These are phyloP conservation scores for Plemyria rubiginata DNA, from an alignment of 2,888 invertebrate species.

Conservation along the genomic window DNA sequence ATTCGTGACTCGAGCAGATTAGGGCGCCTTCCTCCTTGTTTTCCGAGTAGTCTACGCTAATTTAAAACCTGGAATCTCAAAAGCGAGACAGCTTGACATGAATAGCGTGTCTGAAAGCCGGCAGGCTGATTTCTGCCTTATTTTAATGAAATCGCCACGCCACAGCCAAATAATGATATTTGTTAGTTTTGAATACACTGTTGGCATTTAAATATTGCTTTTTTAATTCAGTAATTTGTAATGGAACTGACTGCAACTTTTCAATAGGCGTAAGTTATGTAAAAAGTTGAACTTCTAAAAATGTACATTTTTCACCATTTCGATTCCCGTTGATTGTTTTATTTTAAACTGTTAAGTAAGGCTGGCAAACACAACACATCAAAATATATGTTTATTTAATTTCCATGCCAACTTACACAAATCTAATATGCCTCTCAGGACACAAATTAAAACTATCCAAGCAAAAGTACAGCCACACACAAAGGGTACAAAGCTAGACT, in stretches of 20 bases:
- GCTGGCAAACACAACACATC: too few species aligned
- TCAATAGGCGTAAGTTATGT: too few species aligned
- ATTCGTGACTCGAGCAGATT: constrained; percentile 66
- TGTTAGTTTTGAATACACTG: too few species aligned
- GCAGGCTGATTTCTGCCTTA: constrained; percentile 15
- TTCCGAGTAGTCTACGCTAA: constrained; percentile 68
- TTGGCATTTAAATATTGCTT: too few species aligned
- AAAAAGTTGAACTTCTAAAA: too few species aligned
- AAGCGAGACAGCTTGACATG: constrained; percentile 71
- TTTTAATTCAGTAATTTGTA: constrained; percentile 10
- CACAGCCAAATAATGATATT: too few species aligned
- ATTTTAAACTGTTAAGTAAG: too few species aligned
- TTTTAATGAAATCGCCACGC: too few species aligned
- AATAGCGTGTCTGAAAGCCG: constrained; percentile 65
- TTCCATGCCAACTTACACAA: neutral
- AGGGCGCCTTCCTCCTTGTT: constrained; percentile 59
- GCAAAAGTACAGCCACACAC: constrained; percentile 11
- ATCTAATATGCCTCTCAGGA: neutral
- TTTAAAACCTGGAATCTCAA: constrained; percentile 75
- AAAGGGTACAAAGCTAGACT: constrained; percentile 30
- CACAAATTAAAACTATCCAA: neutral
- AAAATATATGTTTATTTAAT: too few species aligned
- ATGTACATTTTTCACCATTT: too few species aligned
- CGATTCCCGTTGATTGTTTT: too few species aligned
- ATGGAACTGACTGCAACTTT: constrained; percentile 30